Evolutionary conservation across 2,888 invertebrate species (phyloP).

Genomic region (Melieria picta): DNA sequence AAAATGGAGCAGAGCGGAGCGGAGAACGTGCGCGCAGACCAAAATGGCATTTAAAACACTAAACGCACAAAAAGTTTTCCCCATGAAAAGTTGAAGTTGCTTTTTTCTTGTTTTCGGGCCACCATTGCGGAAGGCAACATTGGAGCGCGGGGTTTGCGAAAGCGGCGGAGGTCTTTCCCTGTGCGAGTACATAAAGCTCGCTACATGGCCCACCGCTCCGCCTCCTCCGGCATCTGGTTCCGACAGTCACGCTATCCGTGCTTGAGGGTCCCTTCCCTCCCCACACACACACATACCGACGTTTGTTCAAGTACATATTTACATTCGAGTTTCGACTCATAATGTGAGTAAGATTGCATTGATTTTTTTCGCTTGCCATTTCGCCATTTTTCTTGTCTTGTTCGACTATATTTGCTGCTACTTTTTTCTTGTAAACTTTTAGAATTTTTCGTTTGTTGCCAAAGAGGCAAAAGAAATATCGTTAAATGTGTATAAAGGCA

Average conservation of each 20-base stretch:
- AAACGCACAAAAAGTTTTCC: constrained; percentile 13
- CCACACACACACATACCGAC: background rate
- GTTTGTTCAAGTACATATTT: constrained; percentile 20
- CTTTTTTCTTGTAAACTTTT: background rate
- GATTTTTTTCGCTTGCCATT: constrained; percentile 48
- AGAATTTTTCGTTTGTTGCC: background rate
- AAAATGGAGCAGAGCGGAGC: background rate
- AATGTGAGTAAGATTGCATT: constrained; percentile 57
- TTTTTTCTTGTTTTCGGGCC: background rate
- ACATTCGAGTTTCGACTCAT: constrained; percentile 42
- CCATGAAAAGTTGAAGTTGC: background rate
- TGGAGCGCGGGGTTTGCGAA: too few species aligned
- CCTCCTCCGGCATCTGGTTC: too few species aligned
- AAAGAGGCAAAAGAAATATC: background rate
- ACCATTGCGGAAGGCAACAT: too few species aligned
- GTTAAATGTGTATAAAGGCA: background rate
- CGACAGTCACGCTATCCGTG: too few species aligned
- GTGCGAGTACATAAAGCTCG: too few species aligned
- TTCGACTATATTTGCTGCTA: too few species aligned
- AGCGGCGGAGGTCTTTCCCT: too few species aligned
- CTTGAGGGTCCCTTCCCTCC: too few species aligned
- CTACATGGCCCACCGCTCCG: too few species aligned
- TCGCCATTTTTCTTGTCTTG: too few species aligned
- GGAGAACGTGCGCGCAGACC: background rate
- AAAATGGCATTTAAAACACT: constrained; percentile 9